phyloP scores from a whole-genome alignment of 2,888 invertebrate species.

The Pollenia labialis region DNA sequence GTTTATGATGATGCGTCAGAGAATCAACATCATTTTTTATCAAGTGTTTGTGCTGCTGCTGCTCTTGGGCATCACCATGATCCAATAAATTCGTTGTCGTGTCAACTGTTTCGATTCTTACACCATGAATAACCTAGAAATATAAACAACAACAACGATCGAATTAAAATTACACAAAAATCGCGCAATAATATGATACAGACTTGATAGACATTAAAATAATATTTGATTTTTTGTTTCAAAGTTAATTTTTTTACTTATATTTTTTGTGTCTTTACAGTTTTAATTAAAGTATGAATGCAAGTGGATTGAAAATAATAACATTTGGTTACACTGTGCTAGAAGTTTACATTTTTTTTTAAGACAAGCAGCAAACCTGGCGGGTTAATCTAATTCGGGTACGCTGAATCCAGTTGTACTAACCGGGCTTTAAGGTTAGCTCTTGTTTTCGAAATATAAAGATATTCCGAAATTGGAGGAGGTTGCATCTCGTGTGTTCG shows the following conservation, averaged over 20 bases:
- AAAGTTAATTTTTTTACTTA: neutral
- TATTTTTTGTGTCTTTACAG: conserved; percentile 16
- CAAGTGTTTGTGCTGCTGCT: conserved; percentile 18
- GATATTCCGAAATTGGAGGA: no score
- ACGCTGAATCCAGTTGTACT: no score
- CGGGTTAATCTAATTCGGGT: no score
- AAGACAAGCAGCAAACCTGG: no score
- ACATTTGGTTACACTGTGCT: no score
- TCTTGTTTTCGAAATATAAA: no score
- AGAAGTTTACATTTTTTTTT: no score
- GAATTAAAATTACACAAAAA: conserved; percentile 20
- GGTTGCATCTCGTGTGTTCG: no score
- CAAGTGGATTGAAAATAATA: neutral
- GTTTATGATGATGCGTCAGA: conserved; percentile 85
- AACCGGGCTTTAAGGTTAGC: no score
- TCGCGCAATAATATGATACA: neutral
- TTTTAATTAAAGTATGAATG: conserved; percentile 23
- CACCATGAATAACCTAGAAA: conserved; percentile 91
- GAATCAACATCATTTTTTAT: conserved; percentile 77
- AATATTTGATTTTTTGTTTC: neutral
- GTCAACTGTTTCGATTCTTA: conserved; percentile 89
- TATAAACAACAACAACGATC: conserved; percentile 73
- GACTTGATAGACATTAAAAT: conserved; percentile 13
- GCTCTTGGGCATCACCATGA: conserved; percentile 86
- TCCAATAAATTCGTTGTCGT: conserved; percentile 89